phyloP scores from a whole-genome alignment of 2,113 vertebrate genomes.

The Chrysemys picta region DNA sequence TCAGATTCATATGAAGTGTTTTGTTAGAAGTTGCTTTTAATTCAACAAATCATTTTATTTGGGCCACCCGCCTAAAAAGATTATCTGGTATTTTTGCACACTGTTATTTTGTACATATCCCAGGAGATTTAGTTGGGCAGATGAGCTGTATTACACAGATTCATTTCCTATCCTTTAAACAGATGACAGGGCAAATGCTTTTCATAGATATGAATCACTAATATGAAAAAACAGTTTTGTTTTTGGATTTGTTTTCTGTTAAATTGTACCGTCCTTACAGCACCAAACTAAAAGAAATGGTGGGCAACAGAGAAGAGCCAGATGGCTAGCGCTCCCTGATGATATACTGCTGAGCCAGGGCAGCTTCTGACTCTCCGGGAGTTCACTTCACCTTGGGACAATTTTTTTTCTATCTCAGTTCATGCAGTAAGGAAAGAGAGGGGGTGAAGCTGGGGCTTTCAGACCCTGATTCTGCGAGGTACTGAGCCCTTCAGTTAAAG shows the following conservation, averaged over 20 bases:
- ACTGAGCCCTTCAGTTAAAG: not conserved
- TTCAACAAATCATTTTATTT: not conserved
- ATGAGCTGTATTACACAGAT: not conserved
- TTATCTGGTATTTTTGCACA: not conserved
- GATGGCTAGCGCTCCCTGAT: conserved; percentile 14
- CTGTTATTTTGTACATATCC: not conserved
- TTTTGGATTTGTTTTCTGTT: not conserved
- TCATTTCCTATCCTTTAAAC: not conserved
- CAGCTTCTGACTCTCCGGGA: not conserved
- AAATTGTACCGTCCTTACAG: not conserved
- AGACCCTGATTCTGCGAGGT: fast-evolving
- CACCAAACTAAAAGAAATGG: not conserved
- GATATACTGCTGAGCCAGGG: not conserved
- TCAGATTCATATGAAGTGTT: not conserved
- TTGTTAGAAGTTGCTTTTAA: not conserved
- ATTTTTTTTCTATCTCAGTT: not conserved
- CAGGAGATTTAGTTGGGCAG: not conserved
- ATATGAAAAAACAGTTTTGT: not conserved
- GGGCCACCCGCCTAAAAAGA: not conserved
- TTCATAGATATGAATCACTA: not conserved
- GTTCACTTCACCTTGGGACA: not conserved
- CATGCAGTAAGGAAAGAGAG: not conserved
- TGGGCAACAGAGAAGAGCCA: not conserved
- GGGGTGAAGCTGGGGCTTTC: not conserved
- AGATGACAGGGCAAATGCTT: not conserved